Evolutionary conservation across 2,888 invertebrate genomes (phyloP), one percentile per base, ranked within the genome.

Genomic region (Clepsis dumicolana): DNA sequence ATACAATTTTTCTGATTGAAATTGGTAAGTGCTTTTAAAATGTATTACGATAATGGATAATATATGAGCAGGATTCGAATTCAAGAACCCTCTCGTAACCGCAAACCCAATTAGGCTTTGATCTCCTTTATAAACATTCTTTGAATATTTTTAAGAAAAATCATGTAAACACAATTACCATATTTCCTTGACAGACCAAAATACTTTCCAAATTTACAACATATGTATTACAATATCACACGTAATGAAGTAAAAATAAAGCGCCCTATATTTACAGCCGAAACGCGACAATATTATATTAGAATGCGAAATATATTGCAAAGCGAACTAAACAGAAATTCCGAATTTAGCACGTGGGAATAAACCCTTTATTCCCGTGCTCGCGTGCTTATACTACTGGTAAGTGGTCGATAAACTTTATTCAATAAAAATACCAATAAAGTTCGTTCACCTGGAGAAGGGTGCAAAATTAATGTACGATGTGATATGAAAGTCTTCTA

Each of bases 211-310:
- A n/a, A n/a, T n/a, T 52, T n/a, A 52, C 52, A 52, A 52, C 25
- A 52, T 21, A 16, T 16, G 4, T 38, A 48, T 48, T 48, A 48
- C 48, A 48, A 64, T 50, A 57, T 64, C 35, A 64, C 35, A 50
- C 24, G 52, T 50, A 59, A 25, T 38, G 38, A 59, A 59, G 59
- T 65, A 65, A 59, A 63, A 64, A 41, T 41, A 59, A 59, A 65
- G 12, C 25, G 21, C 56, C 38, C n/a, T 59, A 59, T 65, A 65
- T 65, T 65, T 65, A 65, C 59, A 38, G 38, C 57, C 38, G 35
- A 35, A 25, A 38, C 50, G 59, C 65, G 65, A 65, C 65, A 52
- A 52, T 65, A 65, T 65, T 59, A 59, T 59, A 65, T 64, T 64
- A 65, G 25, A 65, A 59, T 52, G 52, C n/a, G 59, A 41, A 38